phyloP scores from a whole-genome alignment of 2,797 vertebrate genomes.

The Acrossocheilus fasciatus region DNA sequence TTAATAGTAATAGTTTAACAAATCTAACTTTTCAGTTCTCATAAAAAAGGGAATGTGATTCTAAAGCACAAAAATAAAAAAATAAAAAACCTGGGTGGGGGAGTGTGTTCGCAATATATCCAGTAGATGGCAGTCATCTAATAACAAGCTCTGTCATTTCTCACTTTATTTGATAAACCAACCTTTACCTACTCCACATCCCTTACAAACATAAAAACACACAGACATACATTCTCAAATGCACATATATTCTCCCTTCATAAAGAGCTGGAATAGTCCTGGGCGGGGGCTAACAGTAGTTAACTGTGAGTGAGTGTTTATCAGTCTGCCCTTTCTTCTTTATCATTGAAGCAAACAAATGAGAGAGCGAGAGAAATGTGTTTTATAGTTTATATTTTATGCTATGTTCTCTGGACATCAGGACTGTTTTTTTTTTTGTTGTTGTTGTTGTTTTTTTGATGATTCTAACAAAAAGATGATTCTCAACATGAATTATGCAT shows the following conservation, averaged over 20 bases:
- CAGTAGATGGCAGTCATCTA: conserved; percentile 55
- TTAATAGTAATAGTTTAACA: conserved; percentile 3
- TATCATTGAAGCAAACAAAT: too few species aligned
- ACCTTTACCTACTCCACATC: too few species aligned
- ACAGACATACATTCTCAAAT: neutral
- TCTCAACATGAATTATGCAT: too few species aligned
- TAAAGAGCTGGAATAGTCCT: too few species aligned
- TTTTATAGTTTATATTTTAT: too few species aligned
- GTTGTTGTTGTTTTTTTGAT: too few species aligned
- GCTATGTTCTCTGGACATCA: too few species aligned
- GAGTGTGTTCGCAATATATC: neutral
- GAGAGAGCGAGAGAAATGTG: too few species aligned
- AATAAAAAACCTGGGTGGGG: neutral
- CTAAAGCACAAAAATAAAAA: neutral
- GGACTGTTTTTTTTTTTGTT: too few species aligned
- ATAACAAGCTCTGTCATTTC: neutral
- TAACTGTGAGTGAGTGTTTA: too few species aligned
- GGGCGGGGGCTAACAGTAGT: too few species aligned
- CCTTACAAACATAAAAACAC: neutral
- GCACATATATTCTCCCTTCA: neutral
- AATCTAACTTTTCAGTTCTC: neutral
- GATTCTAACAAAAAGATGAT: neutral
- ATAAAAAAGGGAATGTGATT: neutral
- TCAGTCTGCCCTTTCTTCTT: too few species aligned
- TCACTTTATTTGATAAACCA: neutral